Evolutionary conservation across 2,113 vertebrate genomes (phyloP), one percentile per base, ranked within the genome.

Genomic region (Plecturocebus donacophilus): DNA sequence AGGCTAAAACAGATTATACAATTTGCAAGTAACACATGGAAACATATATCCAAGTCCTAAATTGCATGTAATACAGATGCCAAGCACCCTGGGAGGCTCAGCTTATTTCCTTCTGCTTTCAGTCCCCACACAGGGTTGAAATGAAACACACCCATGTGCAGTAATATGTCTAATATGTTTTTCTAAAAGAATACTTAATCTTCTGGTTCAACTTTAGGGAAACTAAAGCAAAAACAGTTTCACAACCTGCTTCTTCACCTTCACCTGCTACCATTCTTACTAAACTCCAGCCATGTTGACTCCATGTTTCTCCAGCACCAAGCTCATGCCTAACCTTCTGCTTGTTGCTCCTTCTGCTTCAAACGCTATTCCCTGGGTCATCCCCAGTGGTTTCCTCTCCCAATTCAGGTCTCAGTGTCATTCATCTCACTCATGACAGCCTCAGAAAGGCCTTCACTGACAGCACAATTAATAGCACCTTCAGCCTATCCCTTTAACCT

Each of bases 11-110:
- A 96, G 75, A 97, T 96, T 87, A 97, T 45, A 97, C 92, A 90
- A 96, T 98, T 97, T 98, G 80, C 89, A 97, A 90, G 64, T 12
- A 95, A 76, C 92, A 96, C 93, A 84, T 97, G 95, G 94, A 96
- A 96, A 96, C 92, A 97, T 95, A 94, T 38, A 96, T 84, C 94
- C 96, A 81, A 96, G 86, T 85, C 75, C 56, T 97, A 87, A 94
- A 97, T 49, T 95, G 52, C 52, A 47, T 61, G 49, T 83, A 58
- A 84, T 95, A 91, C 93, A 97, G 97, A 96, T 92, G 96, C 96
- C 96, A 97, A 96, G 95, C 80, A 96, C 97, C 92, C 93, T 61
- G 75, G 95, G 93, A 95, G 82, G 82, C 47, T 56, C 89, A 20
- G 56, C 47, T 93, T 75, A 86, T 71, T 96, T 94, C 79, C 32